These are phyloP conservation scores for Pocillopora grandis DNA, from an alignment of 92 coral and sea anemone species.

Conservation along the genomic window DNA sequence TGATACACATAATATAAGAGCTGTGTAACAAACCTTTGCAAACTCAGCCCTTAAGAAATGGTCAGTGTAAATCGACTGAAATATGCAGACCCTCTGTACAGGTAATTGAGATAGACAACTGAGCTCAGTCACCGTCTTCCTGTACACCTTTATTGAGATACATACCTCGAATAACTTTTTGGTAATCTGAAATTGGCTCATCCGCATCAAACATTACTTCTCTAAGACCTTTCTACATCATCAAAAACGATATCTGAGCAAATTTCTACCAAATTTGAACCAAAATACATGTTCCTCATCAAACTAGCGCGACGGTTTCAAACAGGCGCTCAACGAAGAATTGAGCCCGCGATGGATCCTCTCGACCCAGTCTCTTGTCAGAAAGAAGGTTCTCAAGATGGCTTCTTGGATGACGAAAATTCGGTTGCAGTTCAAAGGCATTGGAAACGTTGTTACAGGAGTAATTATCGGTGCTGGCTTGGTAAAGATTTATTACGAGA, in stretches of 20 bases:
- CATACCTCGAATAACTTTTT: conserved; percentile 76
- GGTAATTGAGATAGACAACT: too few relatives aligned
- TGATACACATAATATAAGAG: too few relatives aligned
- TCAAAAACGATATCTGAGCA: not conserved
- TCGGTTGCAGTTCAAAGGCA: conserved; percentile 57
- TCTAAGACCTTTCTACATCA: not conserved
- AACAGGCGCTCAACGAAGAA: conserved; percentile 4
- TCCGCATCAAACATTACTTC: conserved; percentile 73
- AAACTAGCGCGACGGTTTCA: conserved; percentile 13
- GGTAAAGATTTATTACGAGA: conserved; percentile 89
- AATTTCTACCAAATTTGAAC: too few relatives aligned
- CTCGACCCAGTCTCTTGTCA: conserved; percentile 30
- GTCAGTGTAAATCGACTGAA: too few relatives aligned
- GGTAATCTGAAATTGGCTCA: conserved; percentile 75
- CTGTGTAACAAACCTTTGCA: too few relatives aligned
- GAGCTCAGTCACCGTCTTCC: too few relatives aligned
- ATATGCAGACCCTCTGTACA: too few relatives aligned
- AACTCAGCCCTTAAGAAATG: too few relatives aligned
- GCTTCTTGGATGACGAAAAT: conserved; percentile 57
- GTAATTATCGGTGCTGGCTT: conserved; percentile 83
- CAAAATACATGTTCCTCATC: too few relatives aligned
- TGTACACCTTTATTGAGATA: too few relatives aligned
- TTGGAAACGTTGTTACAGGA: conserved; percentile 73
- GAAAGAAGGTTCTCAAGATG: conserved; percentile 49
- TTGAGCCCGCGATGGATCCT: conserved; percentile 54